Percentiles rank a stretch among this genome's conserved stretches.
Evolutionary conservation across 2,888 invertebrate genomes (phyloP).

Genomic region (Herminia tarsipennalis): DNA sequence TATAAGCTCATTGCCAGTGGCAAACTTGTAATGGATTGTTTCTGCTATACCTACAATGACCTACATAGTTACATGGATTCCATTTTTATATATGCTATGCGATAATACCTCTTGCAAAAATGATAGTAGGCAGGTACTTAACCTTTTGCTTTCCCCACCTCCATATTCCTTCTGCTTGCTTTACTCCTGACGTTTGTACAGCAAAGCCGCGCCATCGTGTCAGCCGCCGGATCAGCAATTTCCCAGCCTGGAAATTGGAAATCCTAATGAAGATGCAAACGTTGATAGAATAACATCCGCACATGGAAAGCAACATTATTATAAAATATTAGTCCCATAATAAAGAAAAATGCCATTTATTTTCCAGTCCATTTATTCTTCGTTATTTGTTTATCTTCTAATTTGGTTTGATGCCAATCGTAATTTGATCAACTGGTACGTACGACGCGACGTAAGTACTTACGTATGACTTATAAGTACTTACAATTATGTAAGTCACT

Average conservation of each 20-base stretch:
- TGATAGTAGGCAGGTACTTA: too few species aligned
- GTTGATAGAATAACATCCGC: conserved; percentile 49
- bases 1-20: too few species aligned
- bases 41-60: too few species aligned
- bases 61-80: too few species aligned
- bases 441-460: too few species aligned
- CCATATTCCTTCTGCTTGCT: conserved; percentile 8
- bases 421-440: too few species aligned
- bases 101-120: too few species aligned
- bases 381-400: conserved; percentile 13
- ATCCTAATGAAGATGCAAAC: conserved; percentile 67
- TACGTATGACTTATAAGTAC: too few species aligned
- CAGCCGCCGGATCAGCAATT: conserved; percentile 60
- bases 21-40: too few species aligned
- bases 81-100: too few species aligned
- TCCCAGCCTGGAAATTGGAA: conserved; percentile 74
- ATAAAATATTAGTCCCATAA: conserved; percentile 17
- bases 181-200: conserved; percentile 28
- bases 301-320: conserved; percentile 48
- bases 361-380: conserved; percentile 11
- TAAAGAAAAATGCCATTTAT: conserved; percentile 10
- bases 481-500: too few species aligned
- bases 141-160: conserved; percentile 8
- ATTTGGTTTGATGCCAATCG: too few species aligned
- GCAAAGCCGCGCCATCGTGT: conserved; percentile 13